Evolutionary conservation across 2,113 vertebrate species (phyloP), one percentile per base, ranked within the genome.

Genomic region (Cololabis saira): DNA sequence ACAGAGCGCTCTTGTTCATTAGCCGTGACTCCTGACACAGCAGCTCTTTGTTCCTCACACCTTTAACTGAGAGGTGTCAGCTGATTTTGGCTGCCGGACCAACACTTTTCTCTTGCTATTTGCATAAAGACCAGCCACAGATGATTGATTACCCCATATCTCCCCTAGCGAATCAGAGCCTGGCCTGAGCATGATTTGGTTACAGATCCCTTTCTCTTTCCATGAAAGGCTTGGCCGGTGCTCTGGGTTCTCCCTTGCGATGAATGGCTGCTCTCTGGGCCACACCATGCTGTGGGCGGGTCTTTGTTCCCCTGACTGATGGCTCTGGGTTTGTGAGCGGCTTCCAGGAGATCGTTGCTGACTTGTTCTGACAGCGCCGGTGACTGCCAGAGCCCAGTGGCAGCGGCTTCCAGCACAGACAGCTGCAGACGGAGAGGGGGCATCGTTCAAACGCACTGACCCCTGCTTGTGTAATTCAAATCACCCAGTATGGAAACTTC

Each of bases 271-370:
- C 74, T 37, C 80, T 80, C 77, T 69, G 66, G 64, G 49, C 69
- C 61, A 73, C 71, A 44, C 71, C 74, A 48, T 67, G 63, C 81
- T 77, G 74, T 71, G 82, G 84, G 82, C 74, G 55, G 59, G 71
- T 62, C 76, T 88, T 87, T 90, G 86, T 88, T 40, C 42, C 3
- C 11, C 56, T 85, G 88, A 88, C 83, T 61, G 88, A 90, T 84
- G 82, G 70, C 79, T 82, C 55, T 50, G 78, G 82, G 76, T 81
- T 57, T 78, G 74, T 85, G 88, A 86, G 51, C 78, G 19, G 78
- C 59, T 82, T 83, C 84, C 88, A 88, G 71, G 68, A 71, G 74
- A 78, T 90, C 70, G 75, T 81, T 88, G 85, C 77, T 51, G 77
- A 87, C 81, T 79, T 61, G 74, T 76, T 81, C 61, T 82, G 88